Evolutionary conservation across 2,113 vertebrate genomes (phyloP), one percentile per base, ranked within the genome.

Genomic region (Scophthalmus maximus): DNA sequence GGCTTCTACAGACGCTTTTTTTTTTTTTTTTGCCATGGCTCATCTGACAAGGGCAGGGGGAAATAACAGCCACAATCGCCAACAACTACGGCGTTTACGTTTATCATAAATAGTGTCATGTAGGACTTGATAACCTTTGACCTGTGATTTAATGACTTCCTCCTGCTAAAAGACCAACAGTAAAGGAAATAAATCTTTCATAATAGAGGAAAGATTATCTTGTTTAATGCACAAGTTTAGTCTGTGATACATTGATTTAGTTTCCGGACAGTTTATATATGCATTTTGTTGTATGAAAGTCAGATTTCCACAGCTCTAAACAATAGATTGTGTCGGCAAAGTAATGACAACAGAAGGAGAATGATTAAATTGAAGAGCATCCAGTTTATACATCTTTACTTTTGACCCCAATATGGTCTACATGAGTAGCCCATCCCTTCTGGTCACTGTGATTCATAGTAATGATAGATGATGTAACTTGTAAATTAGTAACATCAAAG

Each of bases 401-500:
- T 25, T 29, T 40, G 34, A 26, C 2, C 40, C 7, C 29, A 20
- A 11, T 22, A 34, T 27, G 14, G 10, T 42, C 26, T 6, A 22
- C 42, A n/a, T n/a, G n/a, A n/a, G n/a, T n/a, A n/a, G n/a, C n/a
- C n/a, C n/a, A n/a, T n/a, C n/a, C n/a, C n/a, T n/a, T n/a, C n/a
- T n/a, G n/a, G n/a, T 34, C 9, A 34, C 4, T n/a, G 11, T 15
- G 42, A 23, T 25, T 64, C 46, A 42, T 22, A 20, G 49, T 7
- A 47, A 59, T 69, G 32, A 61, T 5, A 15, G 27, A 53, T 69
- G 10, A 30, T n/a, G 1, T 6, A 34, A 51, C 20, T n/a, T 68
- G 44, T 65, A 10, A 59, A 80, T 70, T 11, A 75, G 60, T 74
- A 64, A 63, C 69, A 29, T 14, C 36, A 78, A 53, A 55, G 38